These are phyloP conservation scores for Pentalonia nigronervosa DNA, from an alignment of 1,140 invertebrate genomes.

Conservation along the genomic window DNA sequence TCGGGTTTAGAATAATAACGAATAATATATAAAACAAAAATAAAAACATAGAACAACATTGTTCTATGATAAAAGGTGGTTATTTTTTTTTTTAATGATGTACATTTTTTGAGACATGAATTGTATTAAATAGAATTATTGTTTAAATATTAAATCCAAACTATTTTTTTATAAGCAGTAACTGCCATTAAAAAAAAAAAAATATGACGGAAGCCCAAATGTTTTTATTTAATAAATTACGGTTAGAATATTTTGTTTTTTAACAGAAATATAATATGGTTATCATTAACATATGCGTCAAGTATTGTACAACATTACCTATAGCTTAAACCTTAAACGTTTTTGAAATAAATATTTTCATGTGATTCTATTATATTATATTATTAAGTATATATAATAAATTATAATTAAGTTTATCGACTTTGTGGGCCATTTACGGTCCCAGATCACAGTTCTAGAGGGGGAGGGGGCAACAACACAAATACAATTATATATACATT, in stretches of 20 bases:
- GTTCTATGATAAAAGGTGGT: too few species aligned
- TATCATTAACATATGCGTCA: not conserved
- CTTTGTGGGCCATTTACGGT: not conserved
- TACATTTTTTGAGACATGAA: too few species aligned
- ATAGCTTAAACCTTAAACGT: not conserved
- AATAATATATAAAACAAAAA: not conserved
- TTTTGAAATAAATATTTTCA: conserved; percentile 20
- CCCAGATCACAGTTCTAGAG: too few species aligned
- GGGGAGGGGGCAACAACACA: too few species aligned
- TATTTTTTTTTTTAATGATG: not conserved
- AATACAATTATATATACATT: too few species aligned
- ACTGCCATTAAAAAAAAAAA: not conserved
- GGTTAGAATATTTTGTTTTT: not conserved
- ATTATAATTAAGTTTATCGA: not conserved
- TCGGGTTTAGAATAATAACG: not conserved
- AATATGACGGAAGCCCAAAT: not conserved
- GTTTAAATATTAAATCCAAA: not conserved
- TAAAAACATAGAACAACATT: not conserved
- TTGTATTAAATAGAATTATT: not conserved
- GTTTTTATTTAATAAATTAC: not conserved
- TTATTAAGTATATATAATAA: too few species aligned
- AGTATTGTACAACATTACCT: not conserved
- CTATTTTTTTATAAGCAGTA: not conserved
- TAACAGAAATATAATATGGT: not conserved
- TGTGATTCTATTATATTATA: not conserved